Base-by-base conservation (phyloP, 2,888 invertebrate genomes). In the Dromius quadrimaculatus region DNA sequence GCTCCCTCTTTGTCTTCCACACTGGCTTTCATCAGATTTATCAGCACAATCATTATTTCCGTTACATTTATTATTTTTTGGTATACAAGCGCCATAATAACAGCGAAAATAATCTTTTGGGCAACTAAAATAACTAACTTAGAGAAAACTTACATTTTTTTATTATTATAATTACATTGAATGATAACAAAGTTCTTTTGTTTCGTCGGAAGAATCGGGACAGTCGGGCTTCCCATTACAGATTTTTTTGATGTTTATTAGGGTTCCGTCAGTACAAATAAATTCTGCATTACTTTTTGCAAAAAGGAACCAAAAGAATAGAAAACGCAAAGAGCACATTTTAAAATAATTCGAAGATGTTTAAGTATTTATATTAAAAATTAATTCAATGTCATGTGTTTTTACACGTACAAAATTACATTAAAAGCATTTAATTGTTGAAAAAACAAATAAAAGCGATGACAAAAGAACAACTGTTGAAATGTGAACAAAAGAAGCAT, bases 201-300 rank as follows among this genome's bases (percentile, higher is more conserved):
- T 74, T 73, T 83, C 83, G 11, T 83, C 83, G 0, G 83, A 83
- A 0, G 78, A 79, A 71, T 83, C 83, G 1, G 80, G 80, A 57
- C 84, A 84, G 32, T 83, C 79, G 22, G 71, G 62, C 36, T 74
- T 54, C 4, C 77, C 77, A 69, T 78, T 72, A 43, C 78, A 78
- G 2, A 77, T 71, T 11, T 72, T 41, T 41, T 64, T 71, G n/a
- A 75, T 50, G 23, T 74, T 59, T 15, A 76, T 75, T 36, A 36
- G 43, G 11, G 34, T 71, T 2, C 77, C 77, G 70, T 78, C 75
- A 3, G 64, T 71, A 68, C 78, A 78, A 23, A 77, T 73, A 71
- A 76, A 78, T 43, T 71, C 59, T 45, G 71, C 50, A 9, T 23
- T 2, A 2, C 5, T 15, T 54, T 34, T 34, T 17, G 20, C 47